Conservation (phyloP, 2,888 invertebrate genomes). For the Meteorus colon region DNA sequence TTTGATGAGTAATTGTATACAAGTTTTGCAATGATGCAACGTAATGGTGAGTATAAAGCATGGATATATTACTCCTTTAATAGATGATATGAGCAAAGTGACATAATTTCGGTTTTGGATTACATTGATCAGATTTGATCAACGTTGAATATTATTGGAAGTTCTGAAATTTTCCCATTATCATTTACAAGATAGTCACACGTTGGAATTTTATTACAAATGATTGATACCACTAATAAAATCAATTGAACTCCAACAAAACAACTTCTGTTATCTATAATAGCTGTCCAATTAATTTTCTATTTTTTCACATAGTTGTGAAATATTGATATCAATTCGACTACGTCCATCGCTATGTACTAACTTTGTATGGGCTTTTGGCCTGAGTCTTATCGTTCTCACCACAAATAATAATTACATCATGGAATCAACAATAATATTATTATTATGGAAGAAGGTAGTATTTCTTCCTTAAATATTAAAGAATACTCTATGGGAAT, state of each 20-base stretch:
- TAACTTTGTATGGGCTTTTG: too few relatives aligned
- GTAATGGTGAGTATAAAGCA: not conserved
- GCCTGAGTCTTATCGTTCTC: too few relatives aligned
- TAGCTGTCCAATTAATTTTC: not conserved
- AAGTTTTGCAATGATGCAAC: slow-evolving; percentile 16
- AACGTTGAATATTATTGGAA: slow-evolving; percentile 62
- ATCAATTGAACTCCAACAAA: slow-evolving; percentile 40
- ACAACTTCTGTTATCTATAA: slow-evolving; percentile 55
- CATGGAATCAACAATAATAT: too few relatives aligned
- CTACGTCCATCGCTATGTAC: too few relatives aligned
- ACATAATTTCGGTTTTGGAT: too few relatives aligned
- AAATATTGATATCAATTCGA: too few relatives aligned
- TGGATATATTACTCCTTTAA: not conserved
- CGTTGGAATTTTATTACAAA: slow-evolving; percentile 57
- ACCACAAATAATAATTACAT: too few relatives aligned
- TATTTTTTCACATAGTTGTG: not conserved
- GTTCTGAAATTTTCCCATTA: slow-evolving; percentile 64
- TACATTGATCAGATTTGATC: slow-evolving; percentile 16
- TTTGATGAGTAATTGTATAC: not conserved
- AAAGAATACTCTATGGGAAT: too few relatives aligned
- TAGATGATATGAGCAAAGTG: not conserved
- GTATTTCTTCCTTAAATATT: too few relatives aligned
- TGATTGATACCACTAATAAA: not conserved
- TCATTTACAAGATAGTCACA: slow-evolving; percentile 57
- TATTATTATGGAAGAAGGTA: too few relatives aligned